These are phyloP conservation scores for Oxytorus armatus DNA, from an alignment of 2,888 invertebrate species.

Conservation along the genomic window DNA sequence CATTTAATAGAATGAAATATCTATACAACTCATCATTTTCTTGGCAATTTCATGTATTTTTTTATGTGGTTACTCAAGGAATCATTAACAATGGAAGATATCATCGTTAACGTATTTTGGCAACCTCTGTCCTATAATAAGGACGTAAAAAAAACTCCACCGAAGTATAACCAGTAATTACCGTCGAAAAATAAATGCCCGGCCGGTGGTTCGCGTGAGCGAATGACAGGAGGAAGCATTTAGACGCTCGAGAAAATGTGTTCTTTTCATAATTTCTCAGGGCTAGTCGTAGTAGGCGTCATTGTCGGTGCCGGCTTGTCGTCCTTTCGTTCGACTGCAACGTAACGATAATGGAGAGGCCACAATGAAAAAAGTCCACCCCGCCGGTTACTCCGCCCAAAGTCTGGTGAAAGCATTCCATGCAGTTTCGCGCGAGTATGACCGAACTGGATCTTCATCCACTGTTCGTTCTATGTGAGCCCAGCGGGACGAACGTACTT, in stretches of 20 bases:
- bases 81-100: slow-evolving; percentile 17
- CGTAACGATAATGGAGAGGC: slow-evolving; percentile 49
- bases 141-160: slow-evolving; percentile 2
- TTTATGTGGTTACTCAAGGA: background rate
- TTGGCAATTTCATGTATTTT: background rate
- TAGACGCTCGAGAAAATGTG: slow-evolving; percentile 35
- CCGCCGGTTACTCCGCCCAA: slow-evolving; percentile 38
- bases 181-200: slow-evolving; percentile 20
- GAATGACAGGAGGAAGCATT: slow-evolving; percentile 44
- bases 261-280: slow-evolving; percentile 51
- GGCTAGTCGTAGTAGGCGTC: slow-evolving; percentile 21
- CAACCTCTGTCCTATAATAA: slow-evolving; percentile 13
- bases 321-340: slow-evolving; percentile 26
- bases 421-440: slow-evolving; percentile 14
- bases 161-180: slow-evolving; percentile 38
- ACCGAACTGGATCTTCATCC: slow-evolving; percentile 44
- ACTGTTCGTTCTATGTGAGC: slow-evolving; percentile 19
- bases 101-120: slow-evolving; percentile 8
- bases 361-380: slow-evolving; percentile 33
- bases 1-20: background rate
- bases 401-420: slow-evolving; percentile 23
- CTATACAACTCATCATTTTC: background rate
- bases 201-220: slow-evolving; percentile 44
- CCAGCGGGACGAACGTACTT: slow-evolving; percentile 3
- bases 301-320: slow-evolving; percentile 27